Percentiles rank a stretch among this genome's conserved stretches.
Evolutionary conservation across 2,113 vertebrate genomes (phyloP).

Genomic region (Indicator indicator): DNA sequence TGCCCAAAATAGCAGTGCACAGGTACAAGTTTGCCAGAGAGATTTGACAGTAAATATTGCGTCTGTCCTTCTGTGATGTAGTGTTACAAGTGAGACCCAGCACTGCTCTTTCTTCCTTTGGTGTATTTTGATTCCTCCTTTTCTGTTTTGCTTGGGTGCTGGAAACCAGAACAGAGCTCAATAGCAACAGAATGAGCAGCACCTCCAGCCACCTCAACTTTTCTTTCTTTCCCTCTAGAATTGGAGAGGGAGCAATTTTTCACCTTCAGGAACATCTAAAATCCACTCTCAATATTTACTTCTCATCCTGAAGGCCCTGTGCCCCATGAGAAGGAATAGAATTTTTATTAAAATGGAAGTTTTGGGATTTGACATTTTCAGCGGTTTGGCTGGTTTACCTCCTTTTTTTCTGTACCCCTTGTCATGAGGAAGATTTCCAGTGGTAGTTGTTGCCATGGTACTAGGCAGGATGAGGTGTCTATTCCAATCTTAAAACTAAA

Average conservation of each 20-base stretch:
- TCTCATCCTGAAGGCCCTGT: background rate
- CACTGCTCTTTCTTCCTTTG: background rate
- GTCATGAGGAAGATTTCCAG: background rate
- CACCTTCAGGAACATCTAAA: background rate
- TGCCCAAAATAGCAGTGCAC: conserved; percentile 32
- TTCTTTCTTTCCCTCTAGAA: background rate
- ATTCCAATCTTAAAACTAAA: background rate
- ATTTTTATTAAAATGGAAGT: background rate
- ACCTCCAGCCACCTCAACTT: background rate
- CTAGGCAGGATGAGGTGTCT: background rate
- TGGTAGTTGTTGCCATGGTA: conserved; percentile 50
- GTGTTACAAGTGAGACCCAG: background rate
- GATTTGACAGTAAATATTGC: conserved; percentile 14
- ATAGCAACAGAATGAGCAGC: background rate
- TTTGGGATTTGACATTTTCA: background rate
- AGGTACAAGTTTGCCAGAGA: conserved; percentile 11
- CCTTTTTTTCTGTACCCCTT: background rate
- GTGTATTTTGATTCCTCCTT: background rate
- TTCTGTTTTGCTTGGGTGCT: background rate
- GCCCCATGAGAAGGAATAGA: background rate
- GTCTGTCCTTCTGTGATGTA: background rate
- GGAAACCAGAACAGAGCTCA: background rate
- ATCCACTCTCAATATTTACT: background rate
- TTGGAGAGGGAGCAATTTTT: background rate
- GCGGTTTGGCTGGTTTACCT: background rate